Evolutionary conservation across 2,113 vertebrate species (phyloP).

Genomic region (Elephas maximus): DNA sequence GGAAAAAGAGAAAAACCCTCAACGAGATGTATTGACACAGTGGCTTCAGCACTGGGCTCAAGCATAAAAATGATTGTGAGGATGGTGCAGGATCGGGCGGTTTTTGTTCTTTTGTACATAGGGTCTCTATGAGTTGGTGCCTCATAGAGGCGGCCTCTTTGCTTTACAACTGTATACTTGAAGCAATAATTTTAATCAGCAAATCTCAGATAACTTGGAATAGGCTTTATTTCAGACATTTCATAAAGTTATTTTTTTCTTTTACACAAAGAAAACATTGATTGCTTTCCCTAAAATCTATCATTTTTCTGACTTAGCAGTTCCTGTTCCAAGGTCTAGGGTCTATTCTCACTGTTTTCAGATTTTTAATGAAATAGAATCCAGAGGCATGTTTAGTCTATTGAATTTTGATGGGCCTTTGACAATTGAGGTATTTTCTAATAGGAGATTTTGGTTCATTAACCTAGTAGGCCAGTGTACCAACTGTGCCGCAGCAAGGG

Average conservation of each 20-base stretch:
- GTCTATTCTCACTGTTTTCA: background rate
- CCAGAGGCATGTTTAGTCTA: constrained; percentile 12
- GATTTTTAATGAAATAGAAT: constrained; percentile 40
- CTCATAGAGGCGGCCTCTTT: background rate
- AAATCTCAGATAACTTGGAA: constrained; percentile 21
- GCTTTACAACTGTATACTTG: background rate
- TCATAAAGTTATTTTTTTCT: constrained; percentile 56
- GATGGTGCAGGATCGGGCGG: no score
- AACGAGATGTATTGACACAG: no score
- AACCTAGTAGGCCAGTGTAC: background rate
- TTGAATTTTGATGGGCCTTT: constrained; percentile 2
- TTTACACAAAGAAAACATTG: constrained; percentile 24
- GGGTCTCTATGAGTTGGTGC: no score
- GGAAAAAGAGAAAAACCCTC: no score
- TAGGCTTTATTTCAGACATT: constrained; percentile 52
- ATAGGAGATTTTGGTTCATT: constrained; percentile 11
- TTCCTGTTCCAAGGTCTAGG: background rate
- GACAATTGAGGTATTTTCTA: background rate
- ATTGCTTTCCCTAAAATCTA: background rate
- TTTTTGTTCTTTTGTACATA: no score
- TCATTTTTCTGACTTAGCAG: constrained; percentile 29
- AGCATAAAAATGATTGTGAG: no score
- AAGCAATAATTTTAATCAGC: background rate
- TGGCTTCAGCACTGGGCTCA: no score
- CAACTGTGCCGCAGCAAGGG: background rate